These are phyloP conservation scores for Synergus laeviventris DNA, from an alignment of 2,888 invertebrate genomes.

Conservation along the genomic window DNA sequence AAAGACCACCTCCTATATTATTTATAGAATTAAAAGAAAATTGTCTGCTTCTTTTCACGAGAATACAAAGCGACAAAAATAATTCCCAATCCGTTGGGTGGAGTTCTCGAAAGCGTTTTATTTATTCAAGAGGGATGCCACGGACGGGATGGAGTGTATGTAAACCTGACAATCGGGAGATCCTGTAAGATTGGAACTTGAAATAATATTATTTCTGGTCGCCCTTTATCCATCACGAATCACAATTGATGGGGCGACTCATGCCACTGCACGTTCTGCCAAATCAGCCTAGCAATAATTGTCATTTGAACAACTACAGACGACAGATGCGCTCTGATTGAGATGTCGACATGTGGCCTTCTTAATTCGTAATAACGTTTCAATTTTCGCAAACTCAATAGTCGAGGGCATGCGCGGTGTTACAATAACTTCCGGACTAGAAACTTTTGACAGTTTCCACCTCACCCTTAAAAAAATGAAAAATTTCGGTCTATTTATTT, in stretches of 20 bases:
- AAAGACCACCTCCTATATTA: not conserved
- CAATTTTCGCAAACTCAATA: not conserved
- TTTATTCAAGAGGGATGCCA: conserved; percentile 12
- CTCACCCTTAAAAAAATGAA: too few species aligned
- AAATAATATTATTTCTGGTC: conserved; percentile 14
- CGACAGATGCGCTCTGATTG: conserved; percentile 9
- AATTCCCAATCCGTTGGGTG: not conserved
- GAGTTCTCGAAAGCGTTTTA: not conserved
- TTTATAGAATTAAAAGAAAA: conserved; percentile 14
- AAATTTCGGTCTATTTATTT: not conserved
- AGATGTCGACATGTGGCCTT: not conserved
- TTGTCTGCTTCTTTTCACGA: not conserved
- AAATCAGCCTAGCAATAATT: not conserved
- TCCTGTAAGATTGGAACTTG: conserved; percentile 1
- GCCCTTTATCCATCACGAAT: conserved; percentile 6
- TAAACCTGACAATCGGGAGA: conserved; percentile 6
- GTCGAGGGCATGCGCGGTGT: too few species aligned
- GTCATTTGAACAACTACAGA: not conserved
- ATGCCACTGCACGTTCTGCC: not conserved
- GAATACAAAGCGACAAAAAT: conserved; percentile 5
- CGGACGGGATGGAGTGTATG: not conserved
- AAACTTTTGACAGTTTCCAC: too few species aligned
- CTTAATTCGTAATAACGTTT: not conserved
- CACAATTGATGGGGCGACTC: not conserved
- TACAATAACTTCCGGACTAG: too few species aligned